Evolutionary conservation across 2,888 invertebrate species (phyloP), one percentile per base, ranked within the genome.

Genomic region (Acronicta leporina): DNA sequence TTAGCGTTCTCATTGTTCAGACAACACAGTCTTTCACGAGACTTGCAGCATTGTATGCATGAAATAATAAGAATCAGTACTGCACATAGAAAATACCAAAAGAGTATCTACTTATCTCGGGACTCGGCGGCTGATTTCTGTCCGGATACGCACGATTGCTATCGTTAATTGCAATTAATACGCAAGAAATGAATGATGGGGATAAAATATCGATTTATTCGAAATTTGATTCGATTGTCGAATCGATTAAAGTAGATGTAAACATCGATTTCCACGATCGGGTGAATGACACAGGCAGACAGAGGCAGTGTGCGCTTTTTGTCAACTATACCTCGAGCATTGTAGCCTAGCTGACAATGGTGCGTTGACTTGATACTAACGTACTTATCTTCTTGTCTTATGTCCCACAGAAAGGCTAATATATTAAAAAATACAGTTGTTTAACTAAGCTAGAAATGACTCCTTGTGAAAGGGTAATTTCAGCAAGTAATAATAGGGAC

Each of bases 251-350:
- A 68, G 61, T 65, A 57, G 77, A 79, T 81, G 78, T 86, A 86
- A 88, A 87, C 84, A 87, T 77, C 75, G 82, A 85, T 87, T 89
- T 87, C 84, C 82, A 82, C 63, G 53, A 59, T 57, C 74, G 75
- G 90, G 89, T 90, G 86, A 90, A 88, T 79, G 90, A 88, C 89
- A 80, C 73, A 62, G 66, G 57, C 63, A 72, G 78, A 74, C 77
- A 59, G 70, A 61, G 56, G 66, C 50, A 51, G 58, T 55, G 61
- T 51, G 56, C 57, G 52, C 56, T 87, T 87, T 88, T 87, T 86
- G 81, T 79, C 63, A 78, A 59, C 65, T 75, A 75, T 81, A 80
- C 82, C 82, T 77, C 79, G 81, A 75, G 68, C 75, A 80, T 85
- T 88, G 88, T 87, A 82, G 71, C 64, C 58, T 55, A 73, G 68